Conservation (phyloP, 2,888 invertebrate species). For the Epinotia demarniana region DNA sequence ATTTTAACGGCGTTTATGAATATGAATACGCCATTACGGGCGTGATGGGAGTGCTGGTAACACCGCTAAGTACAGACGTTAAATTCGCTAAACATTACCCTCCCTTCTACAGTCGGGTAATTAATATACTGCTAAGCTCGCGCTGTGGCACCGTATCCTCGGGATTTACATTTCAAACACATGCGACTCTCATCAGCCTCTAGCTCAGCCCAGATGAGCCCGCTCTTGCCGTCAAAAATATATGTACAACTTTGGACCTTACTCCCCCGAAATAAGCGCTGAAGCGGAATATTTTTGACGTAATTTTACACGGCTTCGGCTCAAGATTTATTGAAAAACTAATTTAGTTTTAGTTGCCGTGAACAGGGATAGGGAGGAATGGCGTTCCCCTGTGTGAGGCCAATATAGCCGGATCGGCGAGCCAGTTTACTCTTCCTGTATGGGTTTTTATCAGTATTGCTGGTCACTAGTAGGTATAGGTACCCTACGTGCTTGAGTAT, state of each 20-base stretch:
- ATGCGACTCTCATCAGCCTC: constrained; percentile 40
- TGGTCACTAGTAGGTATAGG: background rate
- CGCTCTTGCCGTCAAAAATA: constrained; percentile 4
- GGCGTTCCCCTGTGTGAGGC: constrained; percentile 5
- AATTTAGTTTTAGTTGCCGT: constrained; percentile 17
- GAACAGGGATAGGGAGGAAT: background rate
- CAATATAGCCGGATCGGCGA: background rate
- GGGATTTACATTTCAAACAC: constrained; percentile 62
- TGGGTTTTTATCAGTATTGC: background rate
- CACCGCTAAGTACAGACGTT: too few species aligned
- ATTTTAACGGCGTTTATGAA: too few species aligned
- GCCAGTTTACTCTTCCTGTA: background rate
- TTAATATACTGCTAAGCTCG: constrained; percentile 14
- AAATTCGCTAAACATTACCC: background rate
- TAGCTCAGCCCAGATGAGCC: constrained; percentile 38
- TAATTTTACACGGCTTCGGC: background rate
- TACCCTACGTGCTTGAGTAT: too few species aligned
- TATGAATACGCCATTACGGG: too few species aligned
- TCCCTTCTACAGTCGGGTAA: constrained; percentile 1
- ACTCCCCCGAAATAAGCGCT: background rate
- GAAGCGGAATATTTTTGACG: background rate
- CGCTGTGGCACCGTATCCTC: constrained; percentile 43
- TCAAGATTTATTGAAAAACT: constrained; percentile 39
- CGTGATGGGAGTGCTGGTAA: too few species aligned
- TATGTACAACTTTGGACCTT: constrained; percentile 9